These are phyloP conservation scores for Oostethus manadensis DNA, from an alignment of 2,113 vertebrate species.

Conservation along the genomic window DNA sequence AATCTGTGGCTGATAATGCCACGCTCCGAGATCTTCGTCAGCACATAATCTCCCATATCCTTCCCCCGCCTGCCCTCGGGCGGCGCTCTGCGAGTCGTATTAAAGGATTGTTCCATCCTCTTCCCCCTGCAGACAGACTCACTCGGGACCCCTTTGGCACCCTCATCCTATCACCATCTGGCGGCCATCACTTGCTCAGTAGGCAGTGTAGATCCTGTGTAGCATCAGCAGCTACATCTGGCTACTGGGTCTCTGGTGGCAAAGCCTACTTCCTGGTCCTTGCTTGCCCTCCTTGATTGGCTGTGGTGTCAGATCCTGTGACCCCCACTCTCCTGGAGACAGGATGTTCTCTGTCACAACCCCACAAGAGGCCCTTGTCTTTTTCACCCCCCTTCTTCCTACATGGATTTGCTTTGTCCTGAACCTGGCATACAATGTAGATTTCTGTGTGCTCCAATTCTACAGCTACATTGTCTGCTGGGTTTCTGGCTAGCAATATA, in stretches of 20 bases:
- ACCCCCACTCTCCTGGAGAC: conserved; percentile 44
- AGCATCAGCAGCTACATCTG: conserved; percentile 99
- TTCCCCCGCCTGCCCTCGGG: conserved; percentile 47
- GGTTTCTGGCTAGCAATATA: conserved; percentile 92
- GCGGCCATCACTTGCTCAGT: conserved; percentile 88
- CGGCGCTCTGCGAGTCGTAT: conserved; percentile 9
- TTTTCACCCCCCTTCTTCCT: conserved; percentile 33
- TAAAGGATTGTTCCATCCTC: conserved; percentile 7
- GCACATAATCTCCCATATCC: conserved; percentile 64
- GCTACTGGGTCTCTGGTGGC: conserved; percentile 99
- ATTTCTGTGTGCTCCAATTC: conserved; percentile 94
- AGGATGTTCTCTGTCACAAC: conserved; percentile 64
- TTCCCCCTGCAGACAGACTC: conserved; percentile 29
- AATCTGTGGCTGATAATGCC: conserved; percentile 67
- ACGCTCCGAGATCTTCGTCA: conserved; percentile 66
- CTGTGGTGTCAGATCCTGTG: conserved; percentile 56
- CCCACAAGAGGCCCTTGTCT: conserved; percentile 59
- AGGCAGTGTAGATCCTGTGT: conserved; percentile 99
- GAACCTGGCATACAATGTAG: conserved; percentile 99
- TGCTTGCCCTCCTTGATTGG: conserved; percentile 41
- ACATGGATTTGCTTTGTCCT: conserved; percentile 67
- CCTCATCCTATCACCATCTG: conserved; percentile 1
- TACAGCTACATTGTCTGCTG: conserved; percentile 99
- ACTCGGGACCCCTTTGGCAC: neutral
- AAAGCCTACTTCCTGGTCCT: conserved; percentile 69